Evolutionary conservation across 1,140 invertebrate species (phyloP), one percentile per base, ranked within the genome.

Genomic region (Heliconius himera): DNA sequence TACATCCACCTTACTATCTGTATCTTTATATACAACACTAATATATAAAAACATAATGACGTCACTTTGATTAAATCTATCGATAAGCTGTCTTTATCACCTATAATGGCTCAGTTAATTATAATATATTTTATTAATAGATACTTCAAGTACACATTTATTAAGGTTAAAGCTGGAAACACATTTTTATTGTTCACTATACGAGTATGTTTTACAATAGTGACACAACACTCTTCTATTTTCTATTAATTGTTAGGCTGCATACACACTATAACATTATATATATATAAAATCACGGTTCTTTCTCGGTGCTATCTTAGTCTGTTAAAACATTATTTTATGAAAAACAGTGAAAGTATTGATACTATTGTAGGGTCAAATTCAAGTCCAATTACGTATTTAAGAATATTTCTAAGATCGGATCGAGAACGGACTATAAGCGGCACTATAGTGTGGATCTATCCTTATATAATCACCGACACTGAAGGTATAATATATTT

Each of bases 21-120:
- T 73, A 75, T 74, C 51, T 46, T 79, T 79, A 79, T 79, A 79
- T 79, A 79, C 78, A 79, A 79, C 73, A 72, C 74, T 76, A 74
- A 75, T 51, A 54, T 38, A 72, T 75, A 79, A 74, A 66, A 66
- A 76, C 74, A 76, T 79, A 79, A 38, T 78, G 74, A 79, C 66
- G 74, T 46, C 73, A 79, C 78, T 60, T 76, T 75, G 60, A 79
- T 79, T 80, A 73, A 73, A 77, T 81, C 72, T 77, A 81, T 81
- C 79, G 71, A 81, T 72, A 73, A 77, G 75, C 66, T 76, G 54
- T 80, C 70, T 29, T 54, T 77, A 60, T 74, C 79, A 77, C 74
- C 71, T 73, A 73, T 77, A 81, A 80, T 77, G 75, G 75, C 73
- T 71, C 18, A 26, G 75, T 70, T 76, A 80, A 49, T 76, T 70